Evolutionary conservation across 2,888 invertebrate species (phyloP), one percentile per base, ranked within the genome.

Genomic region (Lithophane ornitopus): DNA sequence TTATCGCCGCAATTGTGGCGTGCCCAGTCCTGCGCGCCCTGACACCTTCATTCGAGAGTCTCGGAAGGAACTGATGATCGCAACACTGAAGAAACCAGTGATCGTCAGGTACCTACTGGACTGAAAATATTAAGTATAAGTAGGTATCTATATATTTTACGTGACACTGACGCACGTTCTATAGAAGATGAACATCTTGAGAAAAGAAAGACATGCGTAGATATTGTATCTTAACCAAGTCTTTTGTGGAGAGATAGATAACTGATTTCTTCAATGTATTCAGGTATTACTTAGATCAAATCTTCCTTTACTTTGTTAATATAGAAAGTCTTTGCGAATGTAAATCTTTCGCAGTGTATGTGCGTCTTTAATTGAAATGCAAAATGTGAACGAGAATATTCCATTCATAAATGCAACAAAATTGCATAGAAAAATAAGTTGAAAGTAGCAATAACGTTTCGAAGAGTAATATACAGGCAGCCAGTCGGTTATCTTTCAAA

Each of bases 401-500:
- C 67, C 61, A 78, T 84, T 78, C 63, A 70, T 62, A 52, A 59
- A 70, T 66, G 52, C 61, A 81, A 78, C 75, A 66, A 61, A 71
- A 81, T 86, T 88, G 85, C 46, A 34, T 11, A 28, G 28, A 52
- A n/a, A 70, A 56, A 49, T 41, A 41, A 59, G 52, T 65, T 63
- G 14, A 12, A 1, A 65, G 56, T 34, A 59, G 28, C 28, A 79
- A 72, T 75, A 79, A 76, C 80, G 66, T 79, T 66, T 79, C 19
- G 34, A 69, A 54, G 14, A 44, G 12, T 59, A 22, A 34, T 72
- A n/a, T n/a, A n/a, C n/a, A n/a, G n/a, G n/a, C n/a, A n/a, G n/a
- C n/a, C n/a, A n/a, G n/a, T n/a, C n/a, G n/a, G n/a, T n/a, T n/a
- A n/a, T n/a, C n/a, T n/a, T n/a, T n/a, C n/a, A n/a, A n/a, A n/a